phyloP scores from a whole-genome alignment of 2,888 invertebrate genomes.

The Morpho helenor region DNA sequence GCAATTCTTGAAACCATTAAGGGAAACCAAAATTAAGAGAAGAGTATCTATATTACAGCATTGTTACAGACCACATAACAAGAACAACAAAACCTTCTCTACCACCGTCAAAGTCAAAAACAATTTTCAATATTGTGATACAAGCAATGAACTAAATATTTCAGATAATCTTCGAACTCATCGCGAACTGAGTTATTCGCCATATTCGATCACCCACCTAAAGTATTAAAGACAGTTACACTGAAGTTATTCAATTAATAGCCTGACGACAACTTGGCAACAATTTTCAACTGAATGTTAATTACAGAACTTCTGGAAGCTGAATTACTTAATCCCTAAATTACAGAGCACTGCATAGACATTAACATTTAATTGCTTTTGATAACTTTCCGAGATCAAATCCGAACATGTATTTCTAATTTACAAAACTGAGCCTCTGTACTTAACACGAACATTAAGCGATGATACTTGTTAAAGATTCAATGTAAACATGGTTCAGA shows the following conservation, averaged over 20 bases:
- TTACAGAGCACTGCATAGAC: slow-evolving; percentile 35
- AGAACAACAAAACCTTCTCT: too few species aligned
- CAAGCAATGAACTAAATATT: background rate
- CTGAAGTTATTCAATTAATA: slow-evolving; percentile 29
- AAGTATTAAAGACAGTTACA: slow-evolving; percentile 23
- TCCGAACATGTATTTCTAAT: slow-evolving; percentile 13
- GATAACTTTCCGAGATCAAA: slow-evolving; percentile 24
- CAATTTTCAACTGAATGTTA: slow-evolving; percentile 37
- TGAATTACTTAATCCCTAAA: slow-evolving; percentile 35
- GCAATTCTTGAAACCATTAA: too few species aligned
- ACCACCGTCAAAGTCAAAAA: too few species aligned
- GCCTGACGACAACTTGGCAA: slow-evolving; percentile 31
- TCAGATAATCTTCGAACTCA: background rate
- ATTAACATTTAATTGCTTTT: slow-evolving; percentile 37
- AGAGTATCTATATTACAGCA: too few species aligned
- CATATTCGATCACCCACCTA: slow-evolving; percentile 13
- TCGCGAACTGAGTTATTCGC: background rate
- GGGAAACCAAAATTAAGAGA: too few species aligned
- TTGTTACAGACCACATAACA: too few species aligned
- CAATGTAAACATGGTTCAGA: too few species aligned
- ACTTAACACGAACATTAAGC: slow-evolving; percentile 1
- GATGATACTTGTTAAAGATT: background rate
- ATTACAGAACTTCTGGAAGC: slow-evolving; percentile 34
- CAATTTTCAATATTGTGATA: background rate
- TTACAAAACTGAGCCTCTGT: slow-evolving; percentile 1